phyloP scores from a whole-genome alignment of 2,113 vertebrate species.

The Osmerus eperlanus region DNA sequence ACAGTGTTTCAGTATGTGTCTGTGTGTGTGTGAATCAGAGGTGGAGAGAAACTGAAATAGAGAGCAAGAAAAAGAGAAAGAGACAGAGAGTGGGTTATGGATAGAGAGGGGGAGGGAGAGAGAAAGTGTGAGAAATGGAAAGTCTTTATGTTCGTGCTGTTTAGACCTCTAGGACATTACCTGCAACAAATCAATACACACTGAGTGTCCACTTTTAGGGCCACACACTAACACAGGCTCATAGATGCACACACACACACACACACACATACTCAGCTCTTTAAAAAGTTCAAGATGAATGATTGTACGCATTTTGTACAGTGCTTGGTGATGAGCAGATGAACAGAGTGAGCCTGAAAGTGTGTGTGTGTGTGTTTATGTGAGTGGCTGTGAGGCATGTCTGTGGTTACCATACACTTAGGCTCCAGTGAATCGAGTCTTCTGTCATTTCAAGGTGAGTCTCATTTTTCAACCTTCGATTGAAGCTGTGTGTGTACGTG shows the following conservation, averaged over 20 bases:
- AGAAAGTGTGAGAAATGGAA: constrained; percentile 2
- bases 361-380: neutral
- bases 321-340: no score
- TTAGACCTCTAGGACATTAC: constrained; percentile 7
- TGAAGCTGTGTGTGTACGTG: neutral
- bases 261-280: constrained; percentile 14
- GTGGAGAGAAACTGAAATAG: neutral
- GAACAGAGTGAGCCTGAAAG: neutral
- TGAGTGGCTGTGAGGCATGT: constrained; percentile 23
- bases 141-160: neutral
- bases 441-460: constrained; percentile 65
- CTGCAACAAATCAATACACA: constrained; percentile 44
- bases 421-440: constrained; percentile 54
- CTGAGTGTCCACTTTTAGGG: constrained; percentile 40
- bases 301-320: neutral
- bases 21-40: neutral
- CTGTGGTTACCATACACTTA: constrained; percentile 43
- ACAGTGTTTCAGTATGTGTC: neutral
- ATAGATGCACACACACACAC: neutral
- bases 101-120: constrained; percentile 19
- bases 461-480: constrained; percentile 53
- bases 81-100: neutral
- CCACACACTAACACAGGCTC: constrained; percentile 7
- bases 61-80: neutral
- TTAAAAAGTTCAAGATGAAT: constrained; percentile 7